Evolutionary conservation across 2,113 vertebrate species (phyloP).

Genomic region (Hypanus sabinus): DNA sequence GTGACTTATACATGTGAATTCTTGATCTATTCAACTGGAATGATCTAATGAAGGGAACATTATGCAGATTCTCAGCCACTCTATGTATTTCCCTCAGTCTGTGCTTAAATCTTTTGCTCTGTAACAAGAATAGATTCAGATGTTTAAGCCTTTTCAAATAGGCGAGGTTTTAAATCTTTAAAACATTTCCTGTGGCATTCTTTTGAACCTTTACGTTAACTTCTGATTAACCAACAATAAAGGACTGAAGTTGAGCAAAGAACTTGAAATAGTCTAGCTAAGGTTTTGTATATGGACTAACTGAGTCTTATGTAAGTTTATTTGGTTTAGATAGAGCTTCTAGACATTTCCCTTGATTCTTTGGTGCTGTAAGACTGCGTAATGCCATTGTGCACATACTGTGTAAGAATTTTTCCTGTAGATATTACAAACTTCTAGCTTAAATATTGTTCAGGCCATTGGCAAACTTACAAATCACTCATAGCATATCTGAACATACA

Average conservation of each 20-base stretch:
- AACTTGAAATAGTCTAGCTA: neutral
- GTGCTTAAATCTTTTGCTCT: neutral
- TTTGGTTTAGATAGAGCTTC: neutral
- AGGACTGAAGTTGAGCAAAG: neutral
- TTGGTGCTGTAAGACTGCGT: neutral
- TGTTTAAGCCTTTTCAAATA: neutral
- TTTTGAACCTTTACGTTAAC: neutral
- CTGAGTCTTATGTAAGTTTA: neutral
- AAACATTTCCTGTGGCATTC: neutral
- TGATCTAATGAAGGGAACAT: neutral
- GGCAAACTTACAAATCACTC: too few species aligned
- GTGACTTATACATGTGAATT: neutral
- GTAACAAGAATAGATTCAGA: neutral
- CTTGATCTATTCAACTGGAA: neutral
- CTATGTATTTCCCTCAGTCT: neutral
- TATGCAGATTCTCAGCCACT: neutral
- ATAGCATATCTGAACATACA: too few species aligned
- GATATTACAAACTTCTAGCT: neutral
- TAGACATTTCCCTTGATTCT: neutral
- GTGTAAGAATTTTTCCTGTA: neutral
- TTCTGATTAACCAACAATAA: neutral
- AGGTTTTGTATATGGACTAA: neutral
- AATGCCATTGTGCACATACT: neutral
- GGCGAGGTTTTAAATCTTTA: neutral
- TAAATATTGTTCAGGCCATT: neutral